phyloP scores from a whole-genome alignment of 2,888 invertebrate species.

The Acanthoscelides obtectus region DNA sequence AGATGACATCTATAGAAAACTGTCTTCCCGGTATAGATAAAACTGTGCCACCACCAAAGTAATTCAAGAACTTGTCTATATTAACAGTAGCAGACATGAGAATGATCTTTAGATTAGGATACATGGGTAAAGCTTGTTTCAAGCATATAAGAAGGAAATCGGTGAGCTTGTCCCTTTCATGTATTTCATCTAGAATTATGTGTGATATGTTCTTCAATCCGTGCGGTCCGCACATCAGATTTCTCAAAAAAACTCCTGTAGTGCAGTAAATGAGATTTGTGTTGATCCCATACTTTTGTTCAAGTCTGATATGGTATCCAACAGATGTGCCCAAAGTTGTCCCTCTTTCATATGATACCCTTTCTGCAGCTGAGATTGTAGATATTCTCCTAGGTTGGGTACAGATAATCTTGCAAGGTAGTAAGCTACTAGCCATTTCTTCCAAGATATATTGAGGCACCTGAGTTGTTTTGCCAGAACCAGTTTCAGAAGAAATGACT shows the following conservation, averaged over 20 bases:
- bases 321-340: constrained; percentile 48
- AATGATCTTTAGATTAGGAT: constrained; percentile 71
- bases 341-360: constrained; percentile 67
- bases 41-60: constrained; percentile 77
- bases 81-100: constrained; percentile 96
- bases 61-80: constrained; percentile 72
- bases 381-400: constrained; percentile 91
- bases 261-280: constrained; percentile 87
- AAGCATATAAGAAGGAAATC: constrained; percentile 89
- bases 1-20: constrained; percentile 70
- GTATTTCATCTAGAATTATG: constrained; percentile 89
- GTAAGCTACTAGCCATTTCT: constrained; percentile 56
- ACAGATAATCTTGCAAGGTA: constrained; percentile 79
- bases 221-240: constrained; percentile 75
- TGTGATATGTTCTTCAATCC: constrained; percentile 73
- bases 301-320: constrained; percentile 83
- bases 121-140: constrained; percentile 66
- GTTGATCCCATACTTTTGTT: constrained; percentile 74
- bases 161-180: constrained; percentile 88
- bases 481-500: constrained; percentile 79
- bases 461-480: constrained; percentile 94
- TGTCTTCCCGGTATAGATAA: constrained; percentile 72
- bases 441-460: constrained; percentile 91
- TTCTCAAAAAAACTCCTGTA: constrained; percentile 83
- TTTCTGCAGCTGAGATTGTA: constrained; percentile 76